Evolutionary conservation across 2,797 vertebrate genomes (phyloP).

Genomic region (Ciconia nigra): DNA sequence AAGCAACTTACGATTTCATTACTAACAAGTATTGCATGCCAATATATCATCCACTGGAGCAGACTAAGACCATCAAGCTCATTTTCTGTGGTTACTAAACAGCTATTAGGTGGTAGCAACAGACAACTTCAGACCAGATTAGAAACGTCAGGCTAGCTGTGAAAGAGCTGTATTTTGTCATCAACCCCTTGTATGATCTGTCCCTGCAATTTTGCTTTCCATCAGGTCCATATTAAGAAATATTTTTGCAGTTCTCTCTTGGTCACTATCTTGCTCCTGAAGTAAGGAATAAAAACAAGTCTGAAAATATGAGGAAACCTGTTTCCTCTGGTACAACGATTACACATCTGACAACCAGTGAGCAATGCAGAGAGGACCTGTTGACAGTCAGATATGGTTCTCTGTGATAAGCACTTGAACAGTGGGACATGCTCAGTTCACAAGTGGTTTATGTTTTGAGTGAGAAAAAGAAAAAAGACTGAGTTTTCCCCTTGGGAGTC

Average conservation of each 20-base stretch:
- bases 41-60: background rate
- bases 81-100: background rate
- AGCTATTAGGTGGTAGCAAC: background rate
- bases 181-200: background rate
- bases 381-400: background rate
- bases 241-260: background rate
- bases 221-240: background rate
- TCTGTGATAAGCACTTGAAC: background rate
- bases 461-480: conserved; percentile 24
- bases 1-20: background rate
- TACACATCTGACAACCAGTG: background rate
- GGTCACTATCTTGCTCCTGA: background rate
- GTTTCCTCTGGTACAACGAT: background rate
- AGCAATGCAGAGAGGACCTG: background rate
- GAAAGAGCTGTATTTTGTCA: background rate
- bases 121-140: background rate
- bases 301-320: background rate
- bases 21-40: background rate
- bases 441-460: background rate
- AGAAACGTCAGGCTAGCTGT: background rate
- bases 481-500: background rate
- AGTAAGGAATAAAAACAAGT: background rate
- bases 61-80: background rate
- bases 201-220: background rate
- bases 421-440: background rate